Evolutionary conservation across 2,888 invertebrate genomes (phyloP).

Genomic region (Calameuta pallipes): DNA sequence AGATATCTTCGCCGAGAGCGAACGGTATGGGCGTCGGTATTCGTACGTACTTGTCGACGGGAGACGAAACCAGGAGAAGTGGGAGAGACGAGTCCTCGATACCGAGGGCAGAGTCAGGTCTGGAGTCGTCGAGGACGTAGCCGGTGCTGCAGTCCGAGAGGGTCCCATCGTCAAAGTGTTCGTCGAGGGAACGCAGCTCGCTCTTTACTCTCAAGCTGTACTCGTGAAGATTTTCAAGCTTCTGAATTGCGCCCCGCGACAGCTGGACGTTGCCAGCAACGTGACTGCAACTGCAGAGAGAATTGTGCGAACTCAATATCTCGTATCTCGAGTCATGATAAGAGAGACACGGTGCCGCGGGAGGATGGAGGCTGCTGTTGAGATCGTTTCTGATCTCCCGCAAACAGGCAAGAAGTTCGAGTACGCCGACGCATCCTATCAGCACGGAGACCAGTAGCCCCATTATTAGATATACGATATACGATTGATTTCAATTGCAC

Average conservation of each 20-base stretch:
- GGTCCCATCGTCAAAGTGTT: slow-evolving; percentile 44
- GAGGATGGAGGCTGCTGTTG: slow-evolving; percentile 2
- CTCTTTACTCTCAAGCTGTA: slow-evolving; percentile 55
- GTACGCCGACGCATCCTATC: slow-evolving; percentile 79
- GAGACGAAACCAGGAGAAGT: background rate
- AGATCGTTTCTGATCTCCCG: slow-evolving; percentile 45
- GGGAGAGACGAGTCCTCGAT: slow-evolving; percentile 23
- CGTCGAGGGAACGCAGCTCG: slow-evolving; percentile 49
- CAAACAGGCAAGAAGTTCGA: slow-evolving; percentile 74
- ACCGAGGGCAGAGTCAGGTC: slow-evolving; percentile 47
- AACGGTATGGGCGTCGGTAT: slow-evolving; percentile 57
- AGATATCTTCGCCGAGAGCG: slow-evolving; percentile 41
- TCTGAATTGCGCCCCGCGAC: slow-evolving; percentile 45
- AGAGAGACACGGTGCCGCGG: slow-evolving; percentile 31
- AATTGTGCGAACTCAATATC: slow-evolving; percentile 50
- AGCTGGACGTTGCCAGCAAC: slow-evolving; percentile 40
- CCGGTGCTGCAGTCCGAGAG: slow-evolving; percentile 51
- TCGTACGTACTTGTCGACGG: slow-evolving; percentile 47
- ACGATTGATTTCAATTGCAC: no score
- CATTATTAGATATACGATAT: slow-evolving; percentile 66
- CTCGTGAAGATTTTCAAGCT: slow-evolving; percentile 59
- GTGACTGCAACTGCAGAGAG: slow-evolving; percentile 53
- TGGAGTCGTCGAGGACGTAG: slow-evolving; percentile 43
- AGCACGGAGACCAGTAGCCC: slow-evolving; percentile 81
- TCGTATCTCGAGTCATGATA: slow-evolving; percentile 41